Conservation (phyloP, 35 echinoderm and acorn worm species). For the Ptychodera flava region DNA sequence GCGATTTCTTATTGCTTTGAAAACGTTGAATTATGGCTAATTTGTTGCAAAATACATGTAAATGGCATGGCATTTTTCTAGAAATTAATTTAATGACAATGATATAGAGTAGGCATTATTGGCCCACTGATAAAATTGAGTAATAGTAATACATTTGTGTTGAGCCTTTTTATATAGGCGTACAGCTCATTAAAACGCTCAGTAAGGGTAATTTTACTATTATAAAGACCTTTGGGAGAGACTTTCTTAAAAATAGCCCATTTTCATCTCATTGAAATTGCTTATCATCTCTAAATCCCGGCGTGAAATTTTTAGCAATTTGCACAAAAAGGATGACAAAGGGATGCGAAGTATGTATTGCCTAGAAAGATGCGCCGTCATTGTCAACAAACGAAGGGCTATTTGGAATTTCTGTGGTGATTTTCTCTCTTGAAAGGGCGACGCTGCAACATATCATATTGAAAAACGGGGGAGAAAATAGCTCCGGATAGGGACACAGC, state of each 20-base stretch:
- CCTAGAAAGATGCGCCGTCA: neutral
- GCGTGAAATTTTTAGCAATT: neutral
- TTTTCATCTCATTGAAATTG: no score
- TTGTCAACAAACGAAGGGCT: neutral
- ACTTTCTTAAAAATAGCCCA: neutral
- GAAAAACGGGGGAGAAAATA: neutral
- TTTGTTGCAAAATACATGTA: neutral
- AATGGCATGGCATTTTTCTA: neutral
- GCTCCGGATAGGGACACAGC: neutral
- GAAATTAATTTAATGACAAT: constrained; percentile 2
- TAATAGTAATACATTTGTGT: neutral
- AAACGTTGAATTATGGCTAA: neutral
- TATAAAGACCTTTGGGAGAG: neutral
- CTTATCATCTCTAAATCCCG: neutral
- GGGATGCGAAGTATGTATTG: neutral
- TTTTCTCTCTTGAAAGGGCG: neutral
- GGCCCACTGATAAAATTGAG: neutral
- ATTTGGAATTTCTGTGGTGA: neutral
- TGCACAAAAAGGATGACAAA: neutral
- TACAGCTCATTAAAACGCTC: neutral
- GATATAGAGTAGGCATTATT: neutral
- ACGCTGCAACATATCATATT: neutral
- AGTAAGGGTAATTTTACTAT: neutral
- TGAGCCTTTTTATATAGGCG: neutral
- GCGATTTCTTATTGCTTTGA: neutral